Conservation (phyloP, 1,140 invertebrate species). For the Oedothorax gibbosus region DNA sequence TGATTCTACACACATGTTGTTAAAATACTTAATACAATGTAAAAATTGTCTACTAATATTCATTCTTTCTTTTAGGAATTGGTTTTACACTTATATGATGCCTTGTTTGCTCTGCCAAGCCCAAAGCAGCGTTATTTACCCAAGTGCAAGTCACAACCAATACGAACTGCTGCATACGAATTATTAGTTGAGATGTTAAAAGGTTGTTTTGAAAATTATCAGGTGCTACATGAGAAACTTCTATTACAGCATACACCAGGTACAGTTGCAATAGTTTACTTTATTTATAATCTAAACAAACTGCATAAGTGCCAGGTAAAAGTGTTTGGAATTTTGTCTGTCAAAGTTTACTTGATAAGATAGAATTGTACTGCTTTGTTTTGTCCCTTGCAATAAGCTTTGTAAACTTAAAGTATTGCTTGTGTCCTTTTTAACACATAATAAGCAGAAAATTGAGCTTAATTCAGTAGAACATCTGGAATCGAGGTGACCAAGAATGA, state of each 20-base stretch:
- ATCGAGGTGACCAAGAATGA: no score
- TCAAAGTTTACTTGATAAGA: neutral
- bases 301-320: neutral
- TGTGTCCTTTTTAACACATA: no score
- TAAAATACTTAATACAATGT: no score
- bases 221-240: conserved; percentile 83
- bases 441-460: no score
- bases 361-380: no score
- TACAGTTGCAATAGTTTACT: neutral
- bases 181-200: conserved; percentile 87
- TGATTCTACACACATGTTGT: no score
- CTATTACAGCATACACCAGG: conserved; percentile 81
- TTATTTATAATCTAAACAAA: no score
- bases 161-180: conserved; percentile 89
- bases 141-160: conserved; percentile 90
- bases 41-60: neutral
- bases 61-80: conserved; percentile 63
- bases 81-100: conserved; percentile 81
- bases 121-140: conserved; percentile 86
- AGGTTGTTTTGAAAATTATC: conserved; percentile 86
- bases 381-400: no score
- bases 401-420: no score
- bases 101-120: conserved; percentile 89
- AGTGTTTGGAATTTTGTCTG: neutral
- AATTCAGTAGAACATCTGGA: no score